phyloP scores from a whole-genome alignment of 2,797 vertebrate genomes.

The Glossophaga mutica region DNA sequence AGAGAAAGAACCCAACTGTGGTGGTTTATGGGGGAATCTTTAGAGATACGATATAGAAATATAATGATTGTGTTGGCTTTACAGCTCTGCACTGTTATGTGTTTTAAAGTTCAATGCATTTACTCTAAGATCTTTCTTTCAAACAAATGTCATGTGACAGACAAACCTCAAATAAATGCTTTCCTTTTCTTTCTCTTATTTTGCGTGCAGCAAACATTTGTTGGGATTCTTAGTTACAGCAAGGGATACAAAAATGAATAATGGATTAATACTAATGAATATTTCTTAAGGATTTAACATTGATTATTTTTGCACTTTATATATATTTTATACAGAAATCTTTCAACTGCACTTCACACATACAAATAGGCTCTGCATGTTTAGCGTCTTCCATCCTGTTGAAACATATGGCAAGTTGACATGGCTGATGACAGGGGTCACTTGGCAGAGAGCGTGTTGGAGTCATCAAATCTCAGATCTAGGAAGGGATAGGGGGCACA shows the following conservation, averaged over 20 bases:
- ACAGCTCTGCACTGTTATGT: neutral
- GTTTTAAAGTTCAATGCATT: neutral
- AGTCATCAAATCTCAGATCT: neutral
- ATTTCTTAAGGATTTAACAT: neutral
- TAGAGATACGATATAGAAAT: neutral
- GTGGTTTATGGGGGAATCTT: rapidly evolving
- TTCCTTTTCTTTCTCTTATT: neutral
- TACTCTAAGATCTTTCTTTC: neutral
- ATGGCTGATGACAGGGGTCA: neutral
- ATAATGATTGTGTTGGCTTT: neutral
- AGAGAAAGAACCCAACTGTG: neutral
- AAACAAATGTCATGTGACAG: neutral
- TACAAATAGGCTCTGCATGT: neutral
- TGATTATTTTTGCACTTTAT: neutral
- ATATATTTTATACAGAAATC: neutral
- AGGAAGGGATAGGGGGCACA: neutral
- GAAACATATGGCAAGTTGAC: neutral
- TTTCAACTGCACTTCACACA: neutral
- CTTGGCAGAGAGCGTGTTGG: neutral
- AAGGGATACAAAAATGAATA: neutral
- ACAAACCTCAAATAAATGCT: neutral
- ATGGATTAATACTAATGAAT: neutral
- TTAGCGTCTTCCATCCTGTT: neutral
- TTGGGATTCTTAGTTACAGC: neutral
- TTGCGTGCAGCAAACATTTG: neutral